Conservation (phyloP, 2,113 vertebrate genomes). For the Neogobius melanostomus region DNA sequence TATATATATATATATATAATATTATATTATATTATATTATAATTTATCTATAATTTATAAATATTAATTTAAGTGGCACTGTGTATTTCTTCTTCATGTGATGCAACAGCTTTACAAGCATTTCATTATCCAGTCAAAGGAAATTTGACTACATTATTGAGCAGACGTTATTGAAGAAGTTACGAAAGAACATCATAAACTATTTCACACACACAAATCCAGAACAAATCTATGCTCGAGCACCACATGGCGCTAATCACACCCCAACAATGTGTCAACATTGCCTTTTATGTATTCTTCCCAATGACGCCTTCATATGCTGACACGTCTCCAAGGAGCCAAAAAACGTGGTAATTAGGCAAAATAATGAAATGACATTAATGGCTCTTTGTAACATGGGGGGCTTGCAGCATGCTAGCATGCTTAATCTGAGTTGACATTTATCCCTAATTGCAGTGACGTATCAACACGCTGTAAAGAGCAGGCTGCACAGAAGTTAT, state of each 20-base stretch:
- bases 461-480: neutral
- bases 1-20: too few relatives aligned
- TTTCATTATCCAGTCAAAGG: too few relatives aligned
- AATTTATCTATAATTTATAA: too few relatives aligned
- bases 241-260: neutral
- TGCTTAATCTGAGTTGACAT: neutral
- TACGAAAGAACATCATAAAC: neutral
- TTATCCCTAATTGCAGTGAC: slow-evolving; percentile 8
- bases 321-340: neutral
- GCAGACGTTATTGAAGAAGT: too few relatives aligned
- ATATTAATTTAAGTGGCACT: too few relatives aligned
- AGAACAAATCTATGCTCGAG: neutral
- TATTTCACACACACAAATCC: neutral
- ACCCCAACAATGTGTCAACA: slow-evolving; percentile 1
- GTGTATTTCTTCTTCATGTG: too few relatives aligned
- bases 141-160: too few relatives aligned
- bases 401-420: too few relatives aligned
- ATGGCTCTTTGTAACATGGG: neutral
- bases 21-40: too few relatives aligned
- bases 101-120: too few relatives aligned
- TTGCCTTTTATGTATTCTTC: neutral
- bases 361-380: slow-evolving; percentile 5
- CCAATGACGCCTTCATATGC: neutral
- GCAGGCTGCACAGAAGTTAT: neutral
- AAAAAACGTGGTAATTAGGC: slow-evolving; percentile 4